A percentile compares a stretch with the other conserved stretches of the same genome.
Evolutionary conservation across 2,888 invertebrate genomes (phyloP).

Genomic region (Papilio gigon): DNA sequence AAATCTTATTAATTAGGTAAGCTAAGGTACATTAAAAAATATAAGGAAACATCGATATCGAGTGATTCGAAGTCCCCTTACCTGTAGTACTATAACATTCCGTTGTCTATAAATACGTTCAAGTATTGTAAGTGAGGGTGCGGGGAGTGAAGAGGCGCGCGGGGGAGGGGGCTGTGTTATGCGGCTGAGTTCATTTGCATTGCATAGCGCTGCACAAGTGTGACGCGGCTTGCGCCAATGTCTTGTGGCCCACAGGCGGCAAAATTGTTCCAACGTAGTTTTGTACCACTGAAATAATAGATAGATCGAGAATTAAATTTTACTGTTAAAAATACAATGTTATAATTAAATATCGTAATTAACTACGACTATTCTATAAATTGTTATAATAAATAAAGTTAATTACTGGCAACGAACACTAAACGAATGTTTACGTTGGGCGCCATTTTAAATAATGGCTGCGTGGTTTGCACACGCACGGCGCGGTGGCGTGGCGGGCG

Average conservation of each 20-base stretch:
- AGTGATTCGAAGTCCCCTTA: constrained; percentile 52
- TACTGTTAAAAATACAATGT: not conserved
- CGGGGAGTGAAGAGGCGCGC: constrained; percentile 48
- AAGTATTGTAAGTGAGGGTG: constrained; percentile 57
- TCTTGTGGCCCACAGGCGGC: constrained; percentile 10
- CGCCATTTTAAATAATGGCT: constrained; percentile 11
- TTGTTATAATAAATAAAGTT: constrained; percentile 1
- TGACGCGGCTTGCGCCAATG: constrained; percentile 6
- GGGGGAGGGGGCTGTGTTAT: constrained; percentile 51
- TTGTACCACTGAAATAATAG: not conserved
- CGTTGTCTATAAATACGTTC: constrained; percentile 70
- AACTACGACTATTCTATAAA: not conserved
- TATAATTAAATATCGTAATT: not conserved
- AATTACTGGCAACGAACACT: constrained; percentile 3
- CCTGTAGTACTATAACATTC: constrained; percentile 67
- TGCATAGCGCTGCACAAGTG: constrained; percentile 62
- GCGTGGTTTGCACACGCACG: constrained; percentile 7
- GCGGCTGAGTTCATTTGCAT: constrained; percentile 71
- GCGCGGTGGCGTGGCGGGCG: not conserved
- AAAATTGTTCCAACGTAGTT: not conserved
- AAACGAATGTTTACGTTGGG: constrained; percentile 11
- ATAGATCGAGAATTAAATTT: not conserved
- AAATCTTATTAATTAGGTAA: not conserved
- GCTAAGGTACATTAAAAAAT: too few relatives aligned
- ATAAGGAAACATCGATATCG: constrained; percentile 44